These are phyloP conservation scores for Melanaphis sacchari DNA, from an alignment of 1,140 invertebrate genomes.

Conservation along the genomic window DNA sequence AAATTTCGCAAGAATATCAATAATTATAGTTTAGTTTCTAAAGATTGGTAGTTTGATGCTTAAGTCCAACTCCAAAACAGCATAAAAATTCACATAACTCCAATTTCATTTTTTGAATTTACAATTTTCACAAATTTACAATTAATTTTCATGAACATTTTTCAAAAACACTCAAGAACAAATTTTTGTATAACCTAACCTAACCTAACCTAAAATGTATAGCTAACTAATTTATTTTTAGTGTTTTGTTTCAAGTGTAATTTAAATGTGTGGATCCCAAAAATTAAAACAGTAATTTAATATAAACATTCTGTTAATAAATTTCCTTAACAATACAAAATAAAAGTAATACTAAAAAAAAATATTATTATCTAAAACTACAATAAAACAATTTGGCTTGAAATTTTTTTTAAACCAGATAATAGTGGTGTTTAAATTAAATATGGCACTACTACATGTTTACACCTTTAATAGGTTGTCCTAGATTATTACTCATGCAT, in stretches of 20 bases:
- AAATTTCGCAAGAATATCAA: neutral
- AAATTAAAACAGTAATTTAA: neutral
- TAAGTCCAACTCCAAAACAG: neutral
- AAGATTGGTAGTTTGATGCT: neutral
- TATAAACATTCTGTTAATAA: neutral
- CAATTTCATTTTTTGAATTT: neutral
- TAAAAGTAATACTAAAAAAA: neutral
- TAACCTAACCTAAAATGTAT: neutral
- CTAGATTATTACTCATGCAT: neutral
- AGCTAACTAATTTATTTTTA: neutral
- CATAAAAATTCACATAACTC: neutral
- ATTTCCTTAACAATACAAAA: neutral
- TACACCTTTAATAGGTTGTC: neutral
- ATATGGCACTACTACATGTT: neutral
- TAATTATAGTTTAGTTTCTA: neutral
- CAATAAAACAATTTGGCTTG: neutral
- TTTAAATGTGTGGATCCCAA: neutral
- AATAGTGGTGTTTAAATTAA: neutral
- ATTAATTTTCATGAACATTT: neutral
- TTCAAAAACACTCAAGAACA: neutral
- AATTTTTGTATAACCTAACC: neutral
- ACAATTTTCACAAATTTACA: neutral
- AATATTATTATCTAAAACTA: neutral
- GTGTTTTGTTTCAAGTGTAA: neutral
- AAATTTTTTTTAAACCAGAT: neutral